Percentiles rank a stretch among this genome's conserved stretches.
phyloP scores from a whole-genome alignment of 2,113 vertebrate genomes.

The Chaenogobius annularis region DNA sequence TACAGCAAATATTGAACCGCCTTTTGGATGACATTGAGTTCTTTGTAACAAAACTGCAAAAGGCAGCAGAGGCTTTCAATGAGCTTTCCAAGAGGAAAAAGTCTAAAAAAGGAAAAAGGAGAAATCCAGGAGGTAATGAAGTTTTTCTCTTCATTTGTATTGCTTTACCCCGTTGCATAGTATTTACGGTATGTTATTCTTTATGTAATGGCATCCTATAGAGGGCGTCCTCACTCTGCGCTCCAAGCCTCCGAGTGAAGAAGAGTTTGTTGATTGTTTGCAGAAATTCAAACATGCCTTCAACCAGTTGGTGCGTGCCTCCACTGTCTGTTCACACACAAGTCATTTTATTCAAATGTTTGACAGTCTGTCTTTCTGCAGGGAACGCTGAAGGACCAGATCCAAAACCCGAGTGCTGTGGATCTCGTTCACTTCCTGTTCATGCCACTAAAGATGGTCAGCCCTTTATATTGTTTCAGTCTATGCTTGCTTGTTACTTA shows the following conservation, averaged over 20 bases:
- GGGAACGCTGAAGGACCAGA: conserved; percentile 89
- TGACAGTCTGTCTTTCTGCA: conserved; percentile 52
- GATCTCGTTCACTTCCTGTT: conserved; percentile 96
- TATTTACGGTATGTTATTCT: not conserved
- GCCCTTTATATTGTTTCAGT: not conserved
- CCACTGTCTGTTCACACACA: not conserved
- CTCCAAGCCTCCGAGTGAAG: conserved; percentile 86
- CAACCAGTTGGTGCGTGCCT: conserved; percentile 88
- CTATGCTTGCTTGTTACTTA: not conserved
- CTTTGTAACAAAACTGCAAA: conserved; percentile 94
- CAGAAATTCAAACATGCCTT: conserved; percentile 98
- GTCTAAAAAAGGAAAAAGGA: conserved; percentile 89
- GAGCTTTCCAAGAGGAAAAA: conserved; percentile 92
- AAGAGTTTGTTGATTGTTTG: conserved; percentile 93
- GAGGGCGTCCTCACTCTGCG: conserved; percentile 96
- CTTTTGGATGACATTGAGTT: conserved; percentile 96
- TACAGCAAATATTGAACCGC: conserved; percentile 97
- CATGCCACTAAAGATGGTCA: conserved; percentile 88
- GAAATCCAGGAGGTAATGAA: conserved; percentile 87
- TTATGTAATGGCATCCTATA: conserved; percentile 64
- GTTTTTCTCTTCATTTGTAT: not conserved
- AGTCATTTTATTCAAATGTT: not conserved
- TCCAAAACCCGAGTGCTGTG: conserved; percentile 91
- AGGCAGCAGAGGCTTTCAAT: conserved; percentile 89
- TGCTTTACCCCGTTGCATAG: not conserved